phyloP scores from a whole-genome alignment of 2,113 vertebrate genomes.

The Guaruba guarouba region DNA sequence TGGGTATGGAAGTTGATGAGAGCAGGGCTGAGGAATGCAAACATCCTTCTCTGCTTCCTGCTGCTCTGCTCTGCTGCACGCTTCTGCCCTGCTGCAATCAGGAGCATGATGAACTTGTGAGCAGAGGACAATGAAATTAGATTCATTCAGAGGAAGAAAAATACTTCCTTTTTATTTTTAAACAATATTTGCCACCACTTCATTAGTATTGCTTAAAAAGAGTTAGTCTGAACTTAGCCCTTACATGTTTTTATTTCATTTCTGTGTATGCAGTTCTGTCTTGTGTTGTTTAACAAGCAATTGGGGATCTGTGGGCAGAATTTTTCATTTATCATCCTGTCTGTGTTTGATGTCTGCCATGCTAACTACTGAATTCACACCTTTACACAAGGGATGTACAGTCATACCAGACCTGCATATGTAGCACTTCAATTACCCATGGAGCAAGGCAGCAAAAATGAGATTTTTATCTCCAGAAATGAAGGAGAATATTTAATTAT shows the following conservation, averaged over 20 bases:
- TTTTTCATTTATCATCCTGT: background rate
- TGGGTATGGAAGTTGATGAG: background rate
- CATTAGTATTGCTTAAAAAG: background rate
- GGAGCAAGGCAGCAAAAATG: background rate
- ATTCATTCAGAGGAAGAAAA: background rate
- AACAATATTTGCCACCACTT: background rate
- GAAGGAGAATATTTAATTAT: background rate
- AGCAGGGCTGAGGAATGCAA: background rate
- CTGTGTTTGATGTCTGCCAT: background rate
- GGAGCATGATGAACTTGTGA: background rate
- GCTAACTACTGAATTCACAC: background rate
- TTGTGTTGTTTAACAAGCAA: background rate
- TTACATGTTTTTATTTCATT: background rate
- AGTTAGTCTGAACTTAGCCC: background rate
- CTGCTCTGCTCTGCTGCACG: background rate
- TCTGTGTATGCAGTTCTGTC: background rate
- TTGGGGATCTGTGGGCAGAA: background rate
- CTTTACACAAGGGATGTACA: background rate
- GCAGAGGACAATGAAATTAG: background rate
- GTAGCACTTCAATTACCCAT: background rate
- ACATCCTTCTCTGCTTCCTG: background rate
- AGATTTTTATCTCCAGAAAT: background rate
- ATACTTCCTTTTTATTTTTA: background rate
- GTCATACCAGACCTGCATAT: rapidly evolving
- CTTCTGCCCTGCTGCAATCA: background rate